These are phyloP conservation scores for Drosophila neonasuta DNA, from an alignment of 2,888 invertebrate genomes.

Conservation along the genomic window DNA sequence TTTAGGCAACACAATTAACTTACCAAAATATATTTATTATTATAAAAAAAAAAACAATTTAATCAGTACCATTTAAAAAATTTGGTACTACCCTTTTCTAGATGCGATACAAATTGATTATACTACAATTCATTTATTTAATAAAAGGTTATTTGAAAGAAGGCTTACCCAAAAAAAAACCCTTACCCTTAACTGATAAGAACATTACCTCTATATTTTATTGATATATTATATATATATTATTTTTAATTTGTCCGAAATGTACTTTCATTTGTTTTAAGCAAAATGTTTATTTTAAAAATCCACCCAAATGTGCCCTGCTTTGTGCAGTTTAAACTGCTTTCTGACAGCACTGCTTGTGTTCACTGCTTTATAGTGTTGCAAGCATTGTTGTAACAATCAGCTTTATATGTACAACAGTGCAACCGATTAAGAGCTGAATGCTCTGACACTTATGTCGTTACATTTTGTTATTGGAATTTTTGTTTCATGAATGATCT, in stretches of 20 bases:
- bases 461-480: background rate
- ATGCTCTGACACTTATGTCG: background rate
- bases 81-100: background rate
- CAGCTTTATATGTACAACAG: background rate
- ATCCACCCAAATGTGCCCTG: background rate
- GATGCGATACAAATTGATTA: background rate
- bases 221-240: background rate
- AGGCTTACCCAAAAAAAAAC: no score
- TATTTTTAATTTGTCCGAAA: background rate
- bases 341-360: conserved; percentile 7
- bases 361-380: conserved; percentile 2
- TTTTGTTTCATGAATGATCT: no score
- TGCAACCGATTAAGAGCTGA: conserved; percentile 2
- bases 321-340: background rate
- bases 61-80: background rate
- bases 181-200: no score
- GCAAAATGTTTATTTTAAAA: conserved; percentile 1
- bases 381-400: background rate
- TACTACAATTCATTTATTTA: background rate
- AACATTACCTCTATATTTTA: background rate
- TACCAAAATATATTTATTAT: background rate
- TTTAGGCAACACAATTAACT: conserved; percentile 29
- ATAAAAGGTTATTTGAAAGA: no score
- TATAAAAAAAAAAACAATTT: background rate
- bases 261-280: no score